Evolutionary conservation across 2,888 invertebrate species (phyloP).

Genomic region (Plebejus argus): DNA sequence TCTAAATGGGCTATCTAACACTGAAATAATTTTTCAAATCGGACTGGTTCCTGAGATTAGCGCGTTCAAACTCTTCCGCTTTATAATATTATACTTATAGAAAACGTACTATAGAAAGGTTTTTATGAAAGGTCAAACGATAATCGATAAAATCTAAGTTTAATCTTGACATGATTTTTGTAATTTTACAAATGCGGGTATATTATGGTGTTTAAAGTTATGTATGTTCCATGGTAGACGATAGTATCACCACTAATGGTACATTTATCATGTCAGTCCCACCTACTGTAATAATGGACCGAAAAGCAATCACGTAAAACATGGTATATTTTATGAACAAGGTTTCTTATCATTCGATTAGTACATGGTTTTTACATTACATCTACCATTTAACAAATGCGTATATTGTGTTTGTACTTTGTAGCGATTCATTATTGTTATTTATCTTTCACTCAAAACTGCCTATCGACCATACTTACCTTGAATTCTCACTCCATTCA

Average conservation of each 20-base stretch:
- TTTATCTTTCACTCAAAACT: too few relatives aligned
- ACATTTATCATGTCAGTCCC: conserved; percentile 61
- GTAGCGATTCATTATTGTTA: neutral
- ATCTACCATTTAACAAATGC: neutral
- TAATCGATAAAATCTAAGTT: too few relatives aligned
- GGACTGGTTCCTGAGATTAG: too few relatives aligned
- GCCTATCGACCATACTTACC: too few relatives aligned
- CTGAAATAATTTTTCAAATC: too few relatives aligned
- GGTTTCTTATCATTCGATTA: conserved; percentile 21
- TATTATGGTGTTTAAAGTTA: neutral
- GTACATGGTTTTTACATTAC: neutral
- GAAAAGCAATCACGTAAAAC: conserved; percentile 31
- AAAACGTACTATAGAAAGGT: too few relatives aligned
- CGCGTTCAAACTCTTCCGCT: too few relatives aligned
- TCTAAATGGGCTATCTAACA: too few relatives aligned
- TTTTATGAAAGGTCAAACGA: too few relatives aligned
- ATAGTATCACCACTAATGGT: conserved; percentile 63
- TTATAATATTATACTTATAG: too few relatives aligned
- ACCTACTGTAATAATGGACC: conserved; percentile 42
- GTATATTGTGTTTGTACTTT: neutral
- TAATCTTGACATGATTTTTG: too few relatives aligned
- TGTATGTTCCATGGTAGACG: conserved; percentile 36
- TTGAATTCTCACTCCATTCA: too few relatives aligned
- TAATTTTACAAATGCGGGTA: neutral
- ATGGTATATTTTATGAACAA: conserved; percentile 35